Evolutionary conservation across 2,888 invertebrate genomes (phyloP), one percentile per base, ranked within the genome.

Genomic region (Troides oblongomaculatus): DNA sequence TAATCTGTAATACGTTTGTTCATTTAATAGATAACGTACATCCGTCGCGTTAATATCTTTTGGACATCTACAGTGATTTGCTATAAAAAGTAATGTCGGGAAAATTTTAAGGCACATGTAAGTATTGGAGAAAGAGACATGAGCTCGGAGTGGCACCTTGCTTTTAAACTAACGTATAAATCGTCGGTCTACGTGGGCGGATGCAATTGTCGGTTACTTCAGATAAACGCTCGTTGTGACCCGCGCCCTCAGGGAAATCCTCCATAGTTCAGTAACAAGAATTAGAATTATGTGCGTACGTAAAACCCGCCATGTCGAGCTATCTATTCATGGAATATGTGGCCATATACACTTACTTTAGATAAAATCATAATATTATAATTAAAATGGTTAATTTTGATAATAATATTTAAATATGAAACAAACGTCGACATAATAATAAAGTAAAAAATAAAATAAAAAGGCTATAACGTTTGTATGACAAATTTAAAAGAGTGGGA

Each of bases 151-250:
- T 76, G 81, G 82, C 82, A 81, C 80, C 83, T 79, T 79, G 79
- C 78, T 78, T 71, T 74, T 76, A 74, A 74, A 75, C 76, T 76
- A 76, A 77, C 78, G 76, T 79, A 86, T 87, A 87, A 85, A 86
- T 87, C 83, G 78, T 76, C 72, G 77, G 75, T 74, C 79, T 77
- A 81, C 77, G 88, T 88, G 81, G 89, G 86, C 79, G 85, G 79
- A 75, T 78, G 76, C 82, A 78, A 83, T 84, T 78, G 83, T 79
- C 82, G 80, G 82, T 76, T 70, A 77, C 75, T 77, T 78, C 79
- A 79, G 83, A 87, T 84, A 84, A 84, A 82, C 68, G 68, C 56
- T 50, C 23, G 63, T 70, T 67, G 69, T 69, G 72, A 70, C 71
- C 69, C 62, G 23, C 43, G 66, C 72, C 71, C 71, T 57, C 36